These are phyloP conservation scores for Oscheius sp. DNA, from an alignment of 2,888 invertebrate genomes.

Conservation along the genomic window DNA sequence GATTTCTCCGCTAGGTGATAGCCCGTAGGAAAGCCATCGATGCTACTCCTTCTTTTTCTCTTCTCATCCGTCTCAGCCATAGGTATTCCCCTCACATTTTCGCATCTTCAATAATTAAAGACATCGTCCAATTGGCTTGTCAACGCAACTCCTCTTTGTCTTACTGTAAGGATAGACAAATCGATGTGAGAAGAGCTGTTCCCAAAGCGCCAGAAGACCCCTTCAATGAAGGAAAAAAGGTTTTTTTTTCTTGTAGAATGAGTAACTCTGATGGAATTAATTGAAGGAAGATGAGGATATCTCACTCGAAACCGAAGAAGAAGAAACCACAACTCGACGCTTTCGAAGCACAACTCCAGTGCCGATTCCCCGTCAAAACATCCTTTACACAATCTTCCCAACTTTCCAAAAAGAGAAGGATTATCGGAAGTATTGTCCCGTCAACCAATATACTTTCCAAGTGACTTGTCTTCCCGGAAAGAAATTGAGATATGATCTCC, in stretches of 20 bases:
- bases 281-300: slow-evolving; percentile 27
- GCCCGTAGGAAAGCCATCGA: no score
- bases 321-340: slow-evolving; percentile 20
- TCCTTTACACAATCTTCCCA: slow-evolving; percentile 58
- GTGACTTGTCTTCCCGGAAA: slow-evolving; percentile 63
- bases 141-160: slow-evolving; percentile 20
- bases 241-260: no score
- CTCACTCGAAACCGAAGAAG: slow-evolving; percentile 21
- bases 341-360: slow-evolving; percentile 21
- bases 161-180: slow-evolving; percentile 17
- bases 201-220: slow-evolving; percentile 21
- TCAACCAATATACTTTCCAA: slow-evolving; percentile 62
- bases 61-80: not conserved
- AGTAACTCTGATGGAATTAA: not conserved
- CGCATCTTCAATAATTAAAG: not conserved
- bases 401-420: slow-evolving; percentile 58
- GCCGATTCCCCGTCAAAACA: slow-evolving; percentile 38
- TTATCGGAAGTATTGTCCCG: slow-evolving; percentile 57
- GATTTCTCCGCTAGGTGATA: slow-evolving; percentile 10
- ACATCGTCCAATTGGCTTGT: slow-evolving; percentile 27
- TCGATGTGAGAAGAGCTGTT: slow-evolving; percentile 20
- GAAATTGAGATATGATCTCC: slow-evolving; percentile 62
- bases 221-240: not conserved
- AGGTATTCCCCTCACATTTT: not conserved
- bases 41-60: slow-evolving; percentile 2